Evolutionary conservation across 1,140 invertebrate genomes (phyloP), one percentile per base, ranked within the genome.

Genomic region (Rhizoglyphus robini): DNA sequence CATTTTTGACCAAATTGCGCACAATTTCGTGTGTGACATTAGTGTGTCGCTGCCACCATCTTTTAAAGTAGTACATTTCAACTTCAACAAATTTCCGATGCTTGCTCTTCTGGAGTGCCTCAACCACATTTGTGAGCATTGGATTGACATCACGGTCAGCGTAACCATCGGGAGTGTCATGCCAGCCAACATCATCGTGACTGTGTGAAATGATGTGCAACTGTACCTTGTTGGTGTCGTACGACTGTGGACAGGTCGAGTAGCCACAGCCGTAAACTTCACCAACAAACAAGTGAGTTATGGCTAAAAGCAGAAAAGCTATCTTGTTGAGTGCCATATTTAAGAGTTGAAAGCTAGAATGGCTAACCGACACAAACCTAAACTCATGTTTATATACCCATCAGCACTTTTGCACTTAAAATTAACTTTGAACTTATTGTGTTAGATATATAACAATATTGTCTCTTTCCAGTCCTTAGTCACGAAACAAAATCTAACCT

Each of bases 81-180:
- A 84, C 83, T 70, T 83, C 83, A 32, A 83, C 82, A 70, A 85
- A 81, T 70, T 80, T 74, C 62, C 78, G 75, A 20, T 71, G 72
- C 15, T 86, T 81, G 76, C 94, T 83, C 67, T 84, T 82, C 66
- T 82, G 72, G 0, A 97, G 77, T 62, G 87, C 84, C 25, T 83
- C 78, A 3, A 96, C 77, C 0, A 94, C 90, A 0, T 88, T 88
- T 74, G 95, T 89, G 15, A 96, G 73, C 66, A 95, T 95, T 71
- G 91, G 92, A 73, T 89, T 85, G 0, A 93, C 89, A 0, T 86
- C 88, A 49, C 70, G 70, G 62, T 73, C 72, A 63, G 69, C 79
- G 68, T 79, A 79, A 57, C 76, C 73, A 66, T 79, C 78, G 11
- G 78, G 75, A 4, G 79, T 80, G 67, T 77, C 76, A 13, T 79